Evolutionary conservation across 2,888 invertebrate genomes (phyloP), one percentile per base, ranked within the genome.

Genomic region (Alloplasta piceator): DNA sequence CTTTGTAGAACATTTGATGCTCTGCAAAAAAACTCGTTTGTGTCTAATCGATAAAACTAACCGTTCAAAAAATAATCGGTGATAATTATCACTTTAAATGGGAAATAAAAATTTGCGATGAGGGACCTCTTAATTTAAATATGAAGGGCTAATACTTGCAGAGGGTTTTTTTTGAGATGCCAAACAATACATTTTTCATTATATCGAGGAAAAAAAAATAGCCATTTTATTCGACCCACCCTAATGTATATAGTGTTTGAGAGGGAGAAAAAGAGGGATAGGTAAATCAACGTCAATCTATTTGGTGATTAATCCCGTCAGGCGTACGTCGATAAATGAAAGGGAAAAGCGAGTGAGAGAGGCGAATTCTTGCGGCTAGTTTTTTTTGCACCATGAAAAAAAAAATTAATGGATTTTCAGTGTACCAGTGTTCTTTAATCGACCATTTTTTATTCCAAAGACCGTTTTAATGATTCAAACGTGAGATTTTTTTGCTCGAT

Each of bases 391-490:
- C 14, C 52, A 52, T 41, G n/a, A 55, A 50, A 71, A 70, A 81
- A 80, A 74, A 78, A 82, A 75, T 75, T 82, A 82, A 82, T 82
- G 81, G 81, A 82, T 78, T 82, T 82, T 38, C 55, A 78, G 56
- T 82, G 81, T 82, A 74, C 55, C 48, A 38, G 56, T 55, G 78
- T 78, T 60, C 71, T 73, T 64, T 66, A 55, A 39, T 52, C 55
- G 43, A 16, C 52, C 52, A 41, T 66, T 56, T 55, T 64, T 39
- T 16, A 26, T 43, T 66, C 12, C 38, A 60, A 41, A 38, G 5
- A 38, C 41, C 38, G 48, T 39, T 38, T 26, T 14, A 71, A 73
- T 56, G 52, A 58, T 52, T 72, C 16, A 14, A 16, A 26, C 9
- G 16, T 36, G 4, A 56, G 9, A 26, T 52, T 12, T 26, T 26